Evolutionary conservation across 1,140 invertebrate species (phyloP).

Genomic region (Euura saliciscinereae): DNA sequence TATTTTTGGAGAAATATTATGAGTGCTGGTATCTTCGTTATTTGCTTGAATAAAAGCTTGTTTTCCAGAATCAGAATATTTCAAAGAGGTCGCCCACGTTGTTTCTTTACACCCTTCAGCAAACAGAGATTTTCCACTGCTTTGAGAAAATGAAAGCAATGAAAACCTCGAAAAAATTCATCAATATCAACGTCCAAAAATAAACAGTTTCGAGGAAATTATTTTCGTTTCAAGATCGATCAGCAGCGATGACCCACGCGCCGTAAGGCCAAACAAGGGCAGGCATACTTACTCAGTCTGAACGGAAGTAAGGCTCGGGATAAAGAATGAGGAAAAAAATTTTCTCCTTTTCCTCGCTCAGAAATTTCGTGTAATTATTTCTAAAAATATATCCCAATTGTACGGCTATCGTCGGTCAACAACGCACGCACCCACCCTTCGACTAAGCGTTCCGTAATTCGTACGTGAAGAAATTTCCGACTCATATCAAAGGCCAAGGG

Average conservation of each 20-base stretch:
- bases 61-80: neutral
- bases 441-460: neutral
- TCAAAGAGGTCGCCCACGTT: neutral
- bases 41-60: neutral
- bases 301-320: too few relatives aligned
- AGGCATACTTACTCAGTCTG: too few relatives aligned
- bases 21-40: too few relatives aligned
- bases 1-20: too few relatives aligned
- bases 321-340: too few relatives aligned
- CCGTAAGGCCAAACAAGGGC: too few relatives aligned
- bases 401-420: neutral
- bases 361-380: conserved; percentile 1
- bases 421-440: neutral
- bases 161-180: neutral
- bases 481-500: too few relatives aligned
- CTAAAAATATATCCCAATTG: neutral
- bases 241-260: too few relatives aligned
- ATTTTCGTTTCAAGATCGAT: too few relatives aligned
- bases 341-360: neutral
- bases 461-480: neutral
- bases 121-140: too few relatives aligned
- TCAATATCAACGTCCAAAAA: neutral
- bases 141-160: neutral
- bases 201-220: too few relatives aligned
- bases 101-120: neutral